Evolutionary conservation across 92 coral and sea anemone genomes (phyloP).

Genomic region (Epizoanthus fatuus): DNA sequence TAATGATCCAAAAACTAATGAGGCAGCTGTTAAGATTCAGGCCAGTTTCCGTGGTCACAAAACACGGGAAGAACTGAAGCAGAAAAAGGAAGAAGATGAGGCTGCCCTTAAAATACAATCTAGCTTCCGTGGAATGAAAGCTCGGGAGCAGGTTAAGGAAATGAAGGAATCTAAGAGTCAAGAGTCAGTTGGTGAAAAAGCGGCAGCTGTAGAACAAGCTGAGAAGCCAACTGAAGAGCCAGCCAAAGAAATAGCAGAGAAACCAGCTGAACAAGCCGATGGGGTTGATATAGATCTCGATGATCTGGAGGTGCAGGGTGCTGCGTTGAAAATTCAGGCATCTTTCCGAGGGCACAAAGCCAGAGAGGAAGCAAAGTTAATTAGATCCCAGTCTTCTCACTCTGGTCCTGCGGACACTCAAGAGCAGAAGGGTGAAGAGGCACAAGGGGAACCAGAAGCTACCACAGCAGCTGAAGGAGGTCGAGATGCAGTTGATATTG

Average conservation of each 20-base stretch:
- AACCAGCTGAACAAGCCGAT: constrained; percentile 48
- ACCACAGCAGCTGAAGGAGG: constrained; percentile 4
- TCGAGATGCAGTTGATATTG: constrained; percentile 32
- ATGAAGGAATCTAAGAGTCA: constrained; percentile 62
- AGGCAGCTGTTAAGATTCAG: constrained; percentile 92
- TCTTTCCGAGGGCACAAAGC: constrained; percentile 93
- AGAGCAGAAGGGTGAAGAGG: constrained; percentile 29
- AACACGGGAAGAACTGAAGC: constrained; percentile 86
- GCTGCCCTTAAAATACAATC: constrained; percentile 83
- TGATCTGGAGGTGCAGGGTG: constrained; percentile 88
- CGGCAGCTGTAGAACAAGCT: background rate
- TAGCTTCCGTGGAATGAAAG: constrained; percentile 74
- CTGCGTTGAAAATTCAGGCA: constrained; percentile 92
- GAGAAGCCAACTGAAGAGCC: constrained; percentile 28
- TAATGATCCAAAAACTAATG: constrained; percentile 82
- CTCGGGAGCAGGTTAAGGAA: constrained; percentile 77
- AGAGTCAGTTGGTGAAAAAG: constrained; percentile 46
- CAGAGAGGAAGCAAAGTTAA: constrained; percentile 74
- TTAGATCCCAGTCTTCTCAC: constrained; percentile 52
- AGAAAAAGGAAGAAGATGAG: constrained; percentile 82
- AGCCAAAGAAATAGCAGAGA: constrained; percentile 21
- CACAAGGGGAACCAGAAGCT: constrained; percentile 24
- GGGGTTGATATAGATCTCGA: constrained; percentile 66
- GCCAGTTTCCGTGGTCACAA: constrained; percentile 96
- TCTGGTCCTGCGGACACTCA: constrained; percentile 20